Evolutionary conservation across 1,140 invertebrate genomes (phyloP), one percentile per base, ranked within the genome.

Genomic region (Aradophagus sp.): DNA sequence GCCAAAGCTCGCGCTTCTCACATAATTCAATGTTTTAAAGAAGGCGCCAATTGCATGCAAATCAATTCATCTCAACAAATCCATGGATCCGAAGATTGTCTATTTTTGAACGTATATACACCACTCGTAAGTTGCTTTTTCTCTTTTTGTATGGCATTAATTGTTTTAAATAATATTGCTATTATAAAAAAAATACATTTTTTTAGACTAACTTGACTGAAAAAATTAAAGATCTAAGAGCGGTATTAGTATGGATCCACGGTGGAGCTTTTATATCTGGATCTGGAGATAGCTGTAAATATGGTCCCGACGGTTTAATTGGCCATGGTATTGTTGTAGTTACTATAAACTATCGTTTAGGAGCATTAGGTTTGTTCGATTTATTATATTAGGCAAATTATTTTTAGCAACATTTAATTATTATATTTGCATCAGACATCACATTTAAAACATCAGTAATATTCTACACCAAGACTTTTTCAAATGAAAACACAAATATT

Each of bases 301-400:
- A 5, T 44, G 62, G 62, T 15, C 62, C 62, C 1, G 62, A 67
- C 35, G 8, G 7, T n/a, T 48, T 65, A 10, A 48, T 65, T 17
- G 42, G 2, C 5, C 41, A 65, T 1, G 61, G 23, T 1, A 26
- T 67, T 7, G 38, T 67, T 2, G 36, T 58, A 10, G 62, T 67
- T 14, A 52, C 53, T 8, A 52, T 58, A 15, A 67, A 65, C 19
- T 65, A 65, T 26, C 61, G 61, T 13, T 55, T 65, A 34, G 50
- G 61, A 39, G 48, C 15, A 8, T 55, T 65, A 47, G 61, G 61
- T 65, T 44, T 10, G 14, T n/a, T n/a, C n/a, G n/a, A n/a, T 36
- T 3, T 10, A 17, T 38, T 38, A 38, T 17, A n/a, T 17, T 13
- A n/a, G n/a, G n/a, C n/a, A n/a, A n/a, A n/a, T n/a, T n/a, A n/a